A percentile compares a stretch with the other conserved stretches of the same genome.
These are phyloP conservation scores for Anolis carolinensis DNA, from an alignment of 2,113 vertebrate species.

Conservation along the genomic window DNA sequence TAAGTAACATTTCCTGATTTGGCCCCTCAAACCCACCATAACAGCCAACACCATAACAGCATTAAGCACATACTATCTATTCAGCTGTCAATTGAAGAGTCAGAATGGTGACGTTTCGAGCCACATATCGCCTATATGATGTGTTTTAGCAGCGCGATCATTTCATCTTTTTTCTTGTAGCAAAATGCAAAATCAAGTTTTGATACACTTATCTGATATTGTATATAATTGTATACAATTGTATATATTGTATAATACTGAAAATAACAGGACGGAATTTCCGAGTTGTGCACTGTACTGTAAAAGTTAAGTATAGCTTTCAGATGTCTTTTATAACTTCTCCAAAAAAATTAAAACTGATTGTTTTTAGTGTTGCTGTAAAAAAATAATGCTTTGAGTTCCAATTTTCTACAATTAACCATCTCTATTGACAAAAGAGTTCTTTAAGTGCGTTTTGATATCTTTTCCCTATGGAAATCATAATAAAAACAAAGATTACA, in stretches of 20 bases:
- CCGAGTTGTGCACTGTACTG: background rate
- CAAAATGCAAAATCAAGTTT: background rate
- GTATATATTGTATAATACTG: background rate
- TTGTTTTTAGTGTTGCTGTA: background rate
- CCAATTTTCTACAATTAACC: slow-evolving; percentile 30
- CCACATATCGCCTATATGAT: background rate
- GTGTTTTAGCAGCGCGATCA: background rate
- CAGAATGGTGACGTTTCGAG: too few relatives aligned
- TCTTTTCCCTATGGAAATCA: slow-evolving; percentile 45
- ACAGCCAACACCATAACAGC: too few relatives aligned
- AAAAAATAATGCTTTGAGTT: background rate
- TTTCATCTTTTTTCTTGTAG: background rate
- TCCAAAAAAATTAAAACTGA: background rate
- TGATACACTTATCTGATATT: background rate
- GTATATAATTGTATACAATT: too few relatives aligned
- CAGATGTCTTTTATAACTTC: accelerated
- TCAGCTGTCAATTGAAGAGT: too few relatives aligned
- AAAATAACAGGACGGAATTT: background rate
- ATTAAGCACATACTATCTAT: too few relatives aligned
- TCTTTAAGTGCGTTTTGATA: slow-evolving; percentile 42
- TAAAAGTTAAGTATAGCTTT: background rate
- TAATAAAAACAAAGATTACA: slow-evolving; percentile 53
- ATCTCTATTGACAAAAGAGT: slow-evolving; percentile 37
- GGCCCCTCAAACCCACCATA: too few relatives aligned
- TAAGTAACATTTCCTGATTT: too few relatives aligned